Base-by-base conservation (phyloP, 2,888 invertebrate species). In the Platerodrilus igneus region DNA sequence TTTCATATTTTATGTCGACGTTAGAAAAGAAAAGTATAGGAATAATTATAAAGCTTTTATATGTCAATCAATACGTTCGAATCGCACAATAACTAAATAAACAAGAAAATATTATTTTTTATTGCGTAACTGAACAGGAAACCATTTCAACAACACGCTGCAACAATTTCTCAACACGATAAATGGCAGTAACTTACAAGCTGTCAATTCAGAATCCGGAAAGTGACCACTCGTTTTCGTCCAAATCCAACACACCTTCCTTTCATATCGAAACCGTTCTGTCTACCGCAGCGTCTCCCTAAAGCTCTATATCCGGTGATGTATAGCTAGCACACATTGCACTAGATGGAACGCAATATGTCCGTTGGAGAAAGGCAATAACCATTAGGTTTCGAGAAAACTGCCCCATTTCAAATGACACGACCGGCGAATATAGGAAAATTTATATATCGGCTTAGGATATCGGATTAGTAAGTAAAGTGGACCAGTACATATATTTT, bases 331-430 rank as follows among this genome's bases (percentile, higher is more conserved):
- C 71, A 71, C 74, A 73, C 73, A 72, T 72, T 74, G 73, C 73
- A 70, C 68, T 72, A 69, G 72, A 73, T 72, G 71, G 72, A 73
- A 72, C 72, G 73, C 73, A 74, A 73, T 74, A 73, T 74, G 74
- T 73, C 73, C 72, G 70, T 67, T 61, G 68, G 69, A 71, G 72
- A 72, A 73, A 74, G 71, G 74, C 73, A 74, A 74, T 74, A 74
- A 74, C 74, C 74, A 74, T 74, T 74, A 74, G 72, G 73, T 72
- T 69, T 68, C 68, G 70, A 72, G 72, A 73, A 74, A 74, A 73
- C 73, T 73, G 71, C 73, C 73, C 74, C 73, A 73, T 74, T 74
- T 69, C 70, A 70, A 68, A 70, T 72, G 74, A 74, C 74, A 73
- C 72, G 71, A 69, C 69, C 72, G 71, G 70, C 72, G 73, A 73